phyloP scores from a whole-genome alignment of 53 echinoderm and acorn worm genomes.

The Mesocentrotus franciscanus region DNA sequence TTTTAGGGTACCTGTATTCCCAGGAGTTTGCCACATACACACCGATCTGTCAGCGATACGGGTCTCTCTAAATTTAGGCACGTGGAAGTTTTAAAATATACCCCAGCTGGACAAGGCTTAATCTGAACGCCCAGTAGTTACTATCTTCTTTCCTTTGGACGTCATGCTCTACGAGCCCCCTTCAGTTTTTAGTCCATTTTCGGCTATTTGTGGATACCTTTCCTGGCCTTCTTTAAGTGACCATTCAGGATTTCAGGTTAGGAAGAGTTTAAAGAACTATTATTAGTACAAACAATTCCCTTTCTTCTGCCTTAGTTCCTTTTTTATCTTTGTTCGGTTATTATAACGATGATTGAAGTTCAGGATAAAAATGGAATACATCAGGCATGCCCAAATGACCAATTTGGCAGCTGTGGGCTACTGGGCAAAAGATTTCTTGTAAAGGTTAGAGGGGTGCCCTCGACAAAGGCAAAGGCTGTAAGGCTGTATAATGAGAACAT shows the following conservation, averaged over 20 bases:
- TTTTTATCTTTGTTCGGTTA: conserved; percentile 18
- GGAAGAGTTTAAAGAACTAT: conserved; percentile 20
- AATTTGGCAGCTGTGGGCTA: not conserved
- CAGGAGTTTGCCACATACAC: conserved; percentile 30
- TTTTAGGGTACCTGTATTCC: conserved; percentile 55
- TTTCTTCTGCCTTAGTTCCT: conserved; percentile 17
- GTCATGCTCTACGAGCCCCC: conserved; percentile 44
- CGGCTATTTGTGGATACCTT: conserved; percentile 53
- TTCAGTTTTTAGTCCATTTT: conserved; percentile 33
- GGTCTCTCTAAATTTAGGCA: conserved; percentile 57
- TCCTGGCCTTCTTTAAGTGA: conserved; percentile 46
- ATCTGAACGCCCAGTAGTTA: conserved; percentile 55
- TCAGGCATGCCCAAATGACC: not conserved
- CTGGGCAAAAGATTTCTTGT: not conserved
- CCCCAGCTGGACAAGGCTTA: conserved; percentile 63
- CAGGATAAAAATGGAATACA: not conserved
- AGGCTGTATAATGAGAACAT: not conserved
- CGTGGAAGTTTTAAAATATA: conserved; percentile 58
- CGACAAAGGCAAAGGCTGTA: not conserved
- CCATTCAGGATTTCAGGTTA: conserved; percentile 38
- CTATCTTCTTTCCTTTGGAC: conserved; percentile 64
- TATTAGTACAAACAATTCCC: conserved; percentile 29
- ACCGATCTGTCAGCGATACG: conserved; percentile 47
- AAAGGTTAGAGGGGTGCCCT: conserved; percentile 11
- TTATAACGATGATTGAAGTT: conserved; percentile 33